Evolutionary conservation across 92 coral and sea anemone genomes (phyloP).

Genomic region (Pocillopora meandrina): DNA sequence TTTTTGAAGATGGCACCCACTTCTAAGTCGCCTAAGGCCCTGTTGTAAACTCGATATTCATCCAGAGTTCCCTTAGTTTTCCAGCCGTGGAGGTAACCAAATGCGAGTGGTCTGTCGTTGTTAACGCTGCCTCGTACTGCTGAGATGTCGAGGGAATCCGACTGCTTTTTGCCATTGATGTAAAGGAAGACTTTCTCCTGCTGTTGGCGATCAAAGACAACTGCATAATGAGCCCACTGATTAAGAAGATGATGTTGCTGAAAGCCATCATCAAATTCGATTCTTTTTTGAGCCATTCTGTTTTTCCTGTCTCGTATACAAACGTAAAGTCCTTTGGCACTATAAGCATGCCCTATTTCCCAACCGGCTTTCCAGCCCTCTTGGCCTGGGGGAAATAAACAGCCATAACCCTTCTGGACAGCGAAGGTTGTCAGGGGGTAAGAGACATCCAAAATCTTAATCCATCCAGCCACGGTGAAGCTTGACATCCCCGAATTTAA

Average conservation of each 20-base stretch:
- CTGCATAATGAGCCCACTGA: constrained; percentile 66
- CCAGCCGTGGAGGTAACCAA: constrained; percentile 77
- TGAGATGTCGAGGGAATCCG: constrained; percentile 60
- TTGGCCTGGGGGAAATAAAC: constrained; percentile 54
- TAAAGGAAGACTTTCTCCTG: constrained; percentile 42
- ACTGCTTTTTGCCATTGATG: constrained; percentile 76
- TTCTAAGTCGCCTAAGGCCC: constrained; percentile 49
- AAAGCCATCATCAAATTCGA: constrained; percentile 57
- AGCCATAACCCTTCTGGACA: constrained; percentile 67
- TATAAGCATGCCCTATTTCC: constrained; percentile 67
- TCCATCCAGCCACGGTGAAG: constrained; percentile 73
- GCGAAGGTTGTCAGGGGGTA: constrained; percentile 79
- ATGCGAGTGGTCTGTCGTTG: constrained; percentile 65
- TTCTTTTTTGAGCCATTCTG: constrained; percentile 24
- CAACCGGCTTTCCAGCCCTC: constrained; percentile 61
- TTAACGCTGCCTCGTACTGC: constrained; percentile 63
- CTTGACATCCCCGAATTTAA: constrained; percentile 61
- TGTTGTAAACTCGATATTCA: constrained; percentile 75
- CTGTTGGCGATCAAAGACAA: constrained; percentile 65
- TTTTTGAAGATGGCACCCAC: constrained; percentile 56
- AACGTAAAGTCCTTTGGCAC: neutral
- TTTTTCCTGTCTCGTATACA: constrained; percentile 49
- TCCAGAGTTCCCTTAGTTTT: constrained; percentile 79
- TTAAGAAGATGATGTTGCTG: constrained; percentile 45
- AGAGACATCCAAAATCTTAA: constrained; percentile 60